Base-by-base conservation (phyloP, 2,888 invertebrate genomes). In the Ophion ellenae region DNA sequence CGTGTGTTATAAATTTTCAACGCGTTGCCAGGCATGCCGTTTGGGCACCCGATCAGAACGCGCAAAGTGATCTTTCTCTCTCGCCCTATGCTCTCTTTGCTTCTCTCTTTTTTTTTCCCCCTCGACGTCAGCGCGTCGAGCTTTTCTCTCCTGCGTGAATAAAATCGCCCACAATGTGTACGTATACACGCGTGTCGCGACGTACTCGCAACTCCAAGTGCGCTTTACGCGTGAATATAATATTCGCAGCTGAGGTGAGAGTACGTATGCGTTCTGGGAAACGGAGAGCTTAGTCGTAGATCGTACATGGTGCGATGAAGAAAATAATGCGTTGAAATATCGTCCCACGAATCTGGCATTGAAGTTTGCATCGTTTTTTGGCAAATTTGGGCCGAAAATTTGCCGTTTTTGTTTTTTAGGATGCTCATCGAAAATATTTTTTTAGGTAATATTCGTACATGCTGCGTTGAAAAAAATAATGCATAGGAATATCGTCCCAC, bases 1-100 rank as follows among this genome's bases (percentile, higher is more conserved):
- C 86, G 89, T 87, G 88, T 86, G 87, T 88, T 89, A 90, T 88
- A 90, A 89, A 90, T 88, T 87, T 77, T 89, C 77, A 88, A 86
- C 86, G 83, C 86, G 83, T 32, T 77, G 81, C 81, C 78, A 75
- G 73, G 24, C 45, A 47, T 24, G 14, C 45, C 64, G 64, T 28
- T 20, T 20, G 53, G 36, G 75, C 79, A 66, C 71, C 81, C 57
- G 76, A 82, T 74, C 64, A 83, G 85, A 77, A 69, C 69, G 40
- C 84, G 84, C 83, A 53, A 85, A 86, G 85, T 63, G 61, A 47
- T 78, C 78, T 57, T 64, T 61, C 69, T 63, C 75, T 47, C 45
- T 63, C 64, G 53, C 17, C 53, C 17, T 17, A 2, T 53, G 28
- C 64, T 63, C 45, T 47, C 63, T 63, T 17, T 67, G n/a, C 14